Evolutionary conservation across 2,113 vertebrate genomes (phyloP).

Genomic region (Connochaetes taurinus): DNA sequence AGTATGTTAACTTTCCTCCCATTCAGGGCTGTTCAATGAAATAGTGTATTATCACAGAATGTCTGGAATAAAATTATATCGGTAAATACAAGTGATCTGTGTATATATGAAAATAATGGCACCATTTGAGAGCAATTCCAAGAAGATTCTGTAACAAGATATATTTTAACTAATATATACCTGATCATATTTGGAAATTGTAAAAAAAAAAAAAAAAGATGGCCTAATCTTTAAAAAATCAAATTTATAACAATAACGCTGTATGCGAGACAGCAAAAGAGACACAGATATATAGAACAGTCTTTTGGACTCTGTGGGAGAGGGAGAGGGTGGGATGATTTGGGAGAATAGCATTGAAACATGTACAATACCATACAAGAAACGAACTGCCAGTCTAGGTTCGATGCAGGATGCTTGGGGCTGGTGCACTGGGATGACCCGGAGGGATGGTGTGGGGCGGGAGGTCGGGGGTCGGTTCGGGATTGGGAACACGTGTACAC

Average conservation of each 20-base stretch:
- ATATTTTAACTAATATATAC: not conserved
- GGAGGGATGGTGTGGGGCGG: no score
- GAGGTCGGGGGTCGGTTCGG: no score
- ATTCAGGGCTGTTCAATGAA: not conserved
- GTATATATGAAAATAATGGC: not conserved
- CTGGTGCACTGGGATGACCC: no score
- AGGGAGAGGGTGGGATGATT: no score
- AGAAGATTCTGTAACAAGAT: not conserved
- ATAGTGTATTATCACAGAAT: not conserved
- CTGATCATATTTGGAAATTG: not conserved
- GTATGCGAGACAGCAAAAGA: no score
- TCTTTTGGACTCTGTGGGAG: no score
- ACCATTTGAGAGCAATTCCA: not conserved
- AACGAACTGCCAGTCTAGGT: no score
- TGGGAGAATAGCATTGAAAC: no score
- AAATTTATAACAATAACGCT: not conserved
- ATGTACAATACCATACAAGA: no score
- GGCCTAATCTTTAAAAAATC: not conserved
- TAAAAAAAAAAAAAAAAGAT: not conserved
- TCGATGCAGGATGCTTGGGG: no score
- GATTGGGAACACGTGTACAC: no score
- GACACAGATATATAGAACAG: no score
- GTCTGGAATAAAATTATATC: not conserved
- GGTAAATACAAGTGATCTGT: not conserved
- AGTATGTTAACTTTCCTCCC: not conserved